Evolutionary conservation across 2,888 invertebrate genomes (phyloP).

Genomic region (Eledone cirrhosa): DNA sequence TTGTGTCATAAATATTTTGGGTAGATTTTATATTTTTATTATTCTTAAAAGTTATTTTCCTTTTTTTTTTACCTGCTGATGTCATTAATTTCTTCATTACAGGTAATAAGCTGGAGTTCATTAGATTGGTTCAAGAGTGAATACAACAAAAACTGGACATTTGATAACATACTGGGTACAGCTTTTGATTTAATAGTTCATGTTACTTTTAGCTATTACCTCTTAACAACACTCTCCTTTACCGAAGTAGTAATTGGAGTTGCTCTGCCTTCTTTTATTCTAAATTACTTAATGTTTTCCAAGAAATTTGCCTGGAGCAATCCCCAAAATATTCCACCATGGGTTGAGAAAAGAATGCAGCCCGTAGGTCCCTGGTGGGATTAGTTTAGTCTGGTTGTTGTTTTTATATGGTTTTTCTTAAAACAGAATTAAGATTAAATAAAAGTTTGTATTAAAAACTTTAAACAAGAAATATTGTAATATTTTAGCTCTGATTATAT

Average conservation of each 20-base stretch:
- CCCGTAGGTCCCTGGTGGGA: conserved; percentile 33
- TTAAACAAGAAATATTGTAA: too few species aligned
- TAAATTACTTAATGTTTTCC: conserved; percentile 45
- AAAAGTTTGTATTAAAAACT: too few species aligned
- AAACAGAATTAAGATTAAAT: too few species aligned
- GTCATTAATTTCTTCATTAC: conserved; percentile 26
- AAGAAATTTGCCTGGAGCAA: conserved; percentile 55
- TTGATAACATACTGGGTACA: conserved; percentile 54
- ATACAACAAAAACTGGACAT: conserved; percentile 41
- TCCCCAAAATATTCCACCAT: conserved; percentile 48
- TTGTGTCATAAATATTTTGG: too few species aligned
- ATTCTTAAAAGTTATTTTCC: too few species aligned
- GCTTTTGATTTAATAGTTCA: conserved; percentile 56
- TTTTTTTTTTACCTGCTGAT: too few species aligned
- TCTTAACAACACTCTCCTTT: conserved; percentile 44
- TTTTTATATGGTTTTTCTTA: too few species aligned
- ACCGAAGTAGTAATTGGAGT: conserved; percentile 41
- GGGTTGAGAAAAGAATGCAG: conserved; percentile 51
- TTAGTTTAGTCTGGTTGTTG: too few species aligned
- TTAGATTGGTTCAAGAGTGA: conserved; percentile 53
- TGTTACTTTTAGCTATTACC: conserved; percentile 46
- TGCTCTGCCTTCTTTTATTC: conserved; percentile 41
- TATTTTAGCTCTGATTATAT: too few species aligned
- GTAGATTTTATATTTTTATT: too few species aligned
- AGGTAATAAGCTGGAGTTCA: conserved; percentile 62